Base-by-base conservation (phyloP, 1,140 invertebrate genomes). In the Atta cephalotes region DNA sequence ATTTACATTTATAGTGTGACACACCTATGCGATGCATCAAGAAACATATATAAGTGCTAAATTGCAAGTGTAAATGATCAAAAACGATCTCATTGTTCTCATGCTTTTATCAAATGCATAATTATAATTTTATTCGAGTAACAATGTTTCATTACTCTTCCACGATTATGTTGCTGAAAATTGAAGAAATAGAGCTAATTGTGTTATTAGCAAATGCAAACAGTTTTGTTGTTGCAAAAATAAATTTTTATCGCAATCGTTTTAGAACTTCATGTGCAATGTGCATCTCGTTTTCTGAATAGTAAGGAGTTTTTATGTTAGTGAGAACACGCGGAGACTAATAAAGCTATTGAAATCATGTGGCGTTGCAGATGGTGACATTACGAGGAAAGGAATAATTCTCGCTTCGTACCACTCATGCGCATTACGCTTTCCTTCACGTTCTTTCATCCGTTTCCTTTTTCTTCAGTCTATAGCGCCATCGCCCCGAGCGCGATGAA, bases 401-500 rank as follows among this genome's bases (percentile, higher is more conserved):
- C 62, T 78, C 77, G 76, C 63, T 71, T 89, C 87, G 79, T 63
- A n/a, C 56, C 74, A 91, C 89, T 90, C 89, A 71, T 87, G 76
- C 51, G 71, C 87, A 84, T 89, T 91, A 89, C 86, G 85, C 31
- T 86, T 89, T 89, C 81, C 80, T 89, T 91, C 77, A 62, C 62
- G 45, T 66, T 84, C 58, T 65, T 49, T 58, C 53, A 65, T 7
- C 51, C 78, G 31, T 60, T 45, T 70, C 35, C 58, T 89, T 87
- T 58, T 87, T 62, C 66, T 62, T 65, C 66, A 51, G 56, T 21
- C 66, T 58, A 35, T 58, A 71, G 25, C 74, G 49, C 10, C 74
- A 77, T 35, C 74, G 62, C 14, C 82, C 77, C 72, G 56, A 53
- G 89, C 58, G n/a, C 62, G 66, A 74, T 51, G 77, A 77, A 87